Conservation (phyloP, 2,888 invertebrate species). For the Biston betularia region DNA sequence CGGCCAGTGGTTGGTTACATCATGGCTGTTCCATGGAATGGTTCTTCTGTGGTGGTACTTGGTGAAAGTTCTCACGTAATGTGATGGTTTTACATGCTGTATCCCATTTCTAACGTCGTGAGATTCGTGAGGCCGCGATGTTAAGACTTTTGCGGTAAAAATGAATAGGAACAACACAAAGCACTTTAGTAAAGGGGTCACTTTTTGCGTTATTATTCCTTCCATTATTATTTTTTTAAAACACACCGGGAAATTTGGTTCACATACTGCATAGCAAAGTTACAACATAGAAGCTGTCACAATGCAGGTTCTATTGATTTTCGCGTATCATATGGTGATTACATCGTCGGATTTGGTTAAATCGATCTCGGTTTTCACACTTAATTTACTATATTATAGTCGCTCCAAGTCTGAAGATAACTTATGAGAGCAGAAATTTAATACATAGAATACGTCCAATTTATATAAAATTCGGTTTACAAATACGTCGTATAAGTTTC, state of each 20-base stretch:
- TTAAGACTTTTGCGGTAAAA: constrained; percentile 80
- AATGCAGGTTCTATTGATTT: constrained; percentile 76
- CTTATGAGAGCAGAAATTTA: not conserved
- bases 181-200: constrained; percentile 78
- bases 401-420: not conserved
- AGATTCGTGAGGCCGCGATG: constrained; percentile 75
- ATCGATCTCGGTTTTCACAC: constrained; percentile 1
- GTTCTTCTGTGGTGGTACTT: constrained; percentile 81
- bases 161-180: constrained; percentile 78
- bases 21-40: constrained; percentile 71
- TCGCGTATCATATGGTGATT: constrained; percentile 45
- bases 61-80: constrained; percentile 80
- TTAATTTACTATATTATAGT: not conserved
- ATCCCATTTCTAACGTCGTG: constrained; percentile 70
- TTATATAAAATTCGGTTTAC: not conserved
- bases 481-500: not conserved
- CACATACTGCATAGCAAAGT: constrained; percentile 54
- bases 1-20: constrained; percentile 65
- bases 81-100: constrained; percentile 70
- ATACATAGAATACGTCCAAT: not conserved
- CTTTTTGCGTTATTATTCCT: constrained; percentile 70
- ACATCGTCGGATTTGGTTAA: constrained; percentile 4
- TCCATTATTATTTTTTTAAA: constrained; percentile 61
- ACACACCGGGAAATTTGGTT: constrained; percentile 29
- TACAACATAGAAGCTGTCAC: constrained; percentile 63